Conservation (phyloP, 1,140 invertebrate species). For the Hypsibius dujardini region DNA sequence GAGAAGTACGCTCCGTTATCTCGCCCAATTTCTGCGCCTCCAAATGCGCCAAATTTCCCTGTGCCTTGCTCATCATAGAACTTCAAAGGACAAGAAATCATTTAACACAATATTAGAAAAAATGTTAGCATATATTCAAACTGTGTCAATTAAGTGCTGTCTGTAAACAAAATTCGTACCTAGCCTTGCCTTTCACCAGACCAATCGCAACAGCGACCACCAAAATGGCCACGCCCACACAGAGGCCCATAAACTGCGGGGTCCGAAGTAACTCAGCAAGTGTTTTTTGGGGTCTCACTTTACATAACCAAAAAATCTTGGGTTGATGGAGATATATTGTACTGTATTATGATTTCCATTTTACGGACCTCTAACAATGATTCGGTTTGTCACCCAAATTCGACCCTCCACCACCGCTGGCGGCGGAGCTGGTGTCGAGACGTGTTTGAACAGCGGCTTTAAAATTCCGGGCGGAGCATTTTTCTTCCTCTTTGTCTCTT, state of each 20-base stretch:
- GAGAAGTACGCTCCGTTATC: too few species aligned
- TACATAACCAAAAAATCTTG: not conserved
- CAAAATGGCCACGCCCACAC: not conserved
- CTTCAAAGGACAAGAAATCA: too few species aligned
- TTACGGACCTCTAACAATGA: not conserved
- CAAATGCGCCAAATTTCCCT: too few species aligned
- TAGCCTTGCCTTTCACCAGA: not conserved
- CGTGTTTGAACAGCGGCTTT: not conserved
- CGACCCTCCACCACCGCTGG: not conserved
- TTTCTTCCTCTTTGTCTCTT: slow-evolving; percentile 1
- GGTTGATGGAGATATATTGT: too few species aligned
- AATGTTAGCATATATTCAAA: too few species aligned
- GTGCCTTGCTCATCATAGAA: too few species aligned
- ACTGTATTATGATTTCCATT: slow-evolving; percentile 2
- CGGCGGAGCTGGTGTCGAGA: not conserved
- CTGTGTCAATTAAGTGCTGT: too few species aligned
- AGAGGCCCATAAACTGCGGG: slow-evolving; percentile 3
- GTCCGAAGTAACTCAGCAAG: not conserved
- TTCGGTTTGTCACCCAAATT: slow-evolving; percentile 7
- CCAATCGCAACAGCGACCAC: not conserved
- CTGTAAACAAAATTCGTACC: not conserved
- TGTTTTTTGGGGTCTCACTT: not conserved
- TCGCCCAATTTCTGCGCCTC: too few species aligned
- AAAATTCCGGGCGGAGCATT: not conserved
- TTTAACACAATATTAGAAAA: too few species aligned